These are phyloP conservation scores for Penaeus chinensis DNA, from an alignment of 1,140 invertebrate genomes.

Conservation along the genomic window DNA sequence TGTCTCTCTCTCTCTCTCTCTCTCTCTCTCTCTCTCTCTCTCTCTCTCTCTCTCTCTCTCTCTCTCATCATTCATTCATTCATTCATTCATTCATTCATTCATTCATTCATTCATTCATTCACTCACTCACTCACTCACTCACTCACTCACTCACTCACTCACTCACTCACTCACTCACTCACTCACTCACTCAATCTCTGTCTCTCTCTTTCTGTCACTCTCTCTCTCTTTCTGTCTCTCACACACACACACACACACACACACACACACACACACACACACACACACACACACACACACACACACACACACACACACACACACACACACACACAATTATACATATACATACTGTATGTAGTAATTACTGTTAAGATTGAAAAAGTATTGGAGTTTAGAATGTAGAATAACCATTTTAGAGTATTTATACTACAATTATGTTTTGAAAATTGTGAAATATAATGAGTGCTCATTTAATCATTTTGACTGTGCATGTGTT, in stretches of 20 bases:
- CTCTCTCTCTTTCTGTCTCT: not conserved
- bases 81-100: not conserved
- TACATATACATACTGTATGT: not conserved
- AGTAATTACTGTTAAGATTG: slow-evolving; percentile 6
- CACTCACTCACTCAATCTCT: slow-evolving; percentile 1
- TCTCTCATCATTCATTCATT: not conserved
- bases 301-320: not conserved
- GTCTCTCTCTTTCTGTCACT: not conserved
- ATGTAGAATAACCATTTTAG: too few relatives aligned
- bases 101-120: not conserved
- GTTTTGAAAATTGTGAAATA: too few relatives aligned
- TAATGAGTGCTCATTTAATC: too few relatives aligned
- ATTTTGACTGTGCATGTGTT: too few relatives aligned
- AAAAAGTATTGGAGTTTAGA: not conserved
- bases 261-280: too few relatives aligned
- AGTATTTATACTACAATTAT: too few relatives aligned
- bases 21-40: too few relatives aligned
- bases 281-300: not conserved
- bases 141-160: too few relatives aligned
- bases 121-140: slow-evolving; percentile 8
- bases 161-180: not conserved
- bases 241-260: not conserved
- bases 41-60: slow-evolving; percentile 2
- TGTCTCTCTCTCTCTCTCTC: not conserved
- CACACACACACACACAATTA: not conserved